Base-by-base conservation (phyloP, 1,140 invertebrate species). In the Drosophila ambigua region DNA sequence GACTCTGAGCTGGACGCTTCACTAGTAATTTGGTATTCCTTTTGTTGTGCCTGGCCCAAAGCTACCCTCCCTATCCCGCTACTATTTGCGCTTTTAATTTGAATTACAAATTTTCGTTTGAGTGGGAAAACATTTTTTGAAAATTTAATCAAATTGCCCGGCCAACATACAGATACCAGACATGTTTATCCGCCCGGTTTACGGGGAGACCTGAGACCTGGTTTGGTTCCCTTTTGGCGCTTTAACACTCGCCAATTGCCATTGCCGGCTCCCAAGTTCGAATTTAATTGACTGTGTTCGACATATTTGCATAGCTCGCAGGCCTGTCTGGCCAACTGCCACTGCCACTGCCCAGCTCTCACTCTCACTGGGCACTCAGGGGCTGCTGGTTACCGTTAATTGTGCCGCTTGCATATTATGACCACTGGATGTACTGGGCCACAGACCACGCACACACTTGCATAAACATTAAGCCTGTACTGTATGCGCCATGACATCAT, bases 41-140 rank as follows among this genome's bases (percentile, higher is more conserved):
- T 81, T 87, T 81, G 81, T 77, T 84, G 35, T 39, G 78, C 79
- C 78, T 67, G 50, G 64, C 49, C 46, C 63, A 53, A 11, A 11
- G 31, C 24, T 31, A 46, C 43, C 20, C 28, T 23, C 43, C 48
- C 46, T 23, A 5, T n/a, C 31, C 26, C 24, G 20, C 20, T 44
- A 77, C 83, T 85, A 78, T 88, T 87, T 82, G 83, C 78, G 67
- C 83, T 87, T 88, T 87, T 87, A 87, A 87, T 87, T 87, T 87
- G 83, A 87, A 87, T 88, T 87, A 83, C 83, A 87, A 87, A 87
- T 87, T 87, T 85, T 83, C 35, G 65, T 66, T 78, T 83, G 67
- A 78, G 71, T 75, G 61, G 45, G 35, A 44, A 58, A 58, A 72
- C 72, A 72, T 50, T 13, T 16, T 5, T 39, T 16, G 59, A 77